Evolutionary conservation across 2,888 invertebrate genomes (phyloP).

Genomic region (Allacma fusca): DNA sequence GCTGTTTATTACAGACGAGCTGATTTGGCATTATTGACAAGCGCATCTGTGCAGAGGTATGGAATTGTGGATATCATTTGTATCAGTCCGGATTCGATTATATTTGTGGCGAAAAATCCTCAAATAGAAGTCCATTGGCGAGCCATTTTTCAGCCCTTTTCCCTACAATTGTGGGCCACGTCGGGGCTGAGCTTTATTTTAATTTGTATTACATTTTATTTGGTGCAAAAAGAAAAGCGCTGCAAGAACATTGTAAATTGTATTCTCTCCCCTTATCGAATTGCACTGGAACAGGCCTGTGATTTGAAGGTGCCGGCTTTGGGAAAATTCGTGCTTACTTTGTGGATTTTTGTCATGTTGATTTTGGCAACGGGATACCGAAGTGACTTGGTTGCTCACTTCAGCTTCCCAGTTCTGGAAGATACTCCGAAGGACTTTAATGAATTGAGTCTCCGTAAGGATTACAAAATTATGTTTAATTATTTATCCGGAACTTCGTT

Average conservation of each 20-base stretch:
- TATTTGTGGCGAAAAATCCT: conserved; percentile 3
- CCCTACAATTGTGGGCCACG: not conserved
- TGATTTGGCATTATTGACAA: not conserved
- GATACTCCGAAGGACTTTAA: conserved; percentile 9
- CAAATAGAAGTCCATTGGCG: conserved; percentile 8
- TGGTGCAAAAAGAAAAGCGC: not conserved
- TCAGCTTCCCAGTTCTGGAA: conserved; percentile 7
- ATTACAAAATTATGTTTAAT: conserved; percentile 23
- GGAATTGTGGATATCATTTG: conserved; percentile 17
- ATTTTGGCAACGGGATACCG: conserved; percentile 19
- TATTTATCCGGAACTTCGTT: conserved; percentile 19
- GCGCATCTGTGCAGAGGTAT: conserved; percentile 5
- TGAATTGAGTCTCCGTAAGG: not conserved
- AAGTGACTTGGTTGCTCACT: conserved; percentile 28
- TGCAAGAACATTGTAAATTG: not conserved
- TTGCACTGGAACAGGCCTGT: conserved; percentile 8
- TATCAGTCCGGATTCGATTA: not conserved
- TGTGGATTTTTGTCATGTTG: conserved; percentile 32
- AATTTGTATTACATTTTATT: not conserved
- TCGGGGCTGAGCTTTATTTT: not conserved
- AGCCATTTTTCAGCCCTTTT: conserved; percentile 11
- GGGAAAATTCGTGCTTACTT: not conserved
- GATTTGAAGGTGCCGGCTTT: not conserved
- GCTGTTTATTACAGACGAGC: not conserved
- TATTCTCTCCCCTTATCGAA: conserved; percentile 12